Evolutionary conservation across 2,888 invertebrate species (phyloP).

Genomic region (Leucozona laternaria): DNA sequence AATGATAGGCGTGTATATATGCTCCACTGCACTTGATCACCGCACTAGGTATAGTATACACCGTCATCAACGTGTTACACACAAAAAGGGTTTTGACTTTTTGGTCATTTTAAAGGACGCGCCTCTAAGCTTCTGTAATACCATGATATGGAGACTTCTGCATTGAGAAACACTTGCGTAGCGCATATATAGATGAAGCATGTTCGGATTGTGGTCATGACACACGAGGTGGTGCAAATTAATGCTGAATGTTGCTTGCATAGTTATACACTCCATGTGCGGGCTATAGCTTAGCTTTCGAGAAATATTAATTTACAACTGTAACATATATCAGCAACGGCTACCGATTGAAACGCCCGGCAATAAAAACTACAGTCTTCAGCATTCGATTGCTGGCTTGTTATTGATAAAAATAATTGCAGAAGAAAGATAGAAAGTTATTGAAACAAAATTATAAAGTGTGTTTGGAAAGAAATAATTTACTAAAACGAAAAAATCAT

Average conservation of each 20-base stretch:
- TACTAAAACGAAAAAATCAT: not conserved
- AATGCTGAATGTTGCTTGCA: constrained; percentile 58
- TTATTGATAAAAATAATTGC: constrained; percentile 28
- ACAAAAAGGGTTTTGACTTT: constrained; percentile 32
- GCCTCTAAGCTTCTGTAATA: constrained; percentile 64
- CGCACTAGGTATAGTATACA: not conserved
- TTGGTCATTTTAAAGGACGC: constrained; percentile 67
- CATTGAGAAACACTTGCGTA: not conserved
- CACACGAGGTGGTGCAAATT: constrained; percentile 67
- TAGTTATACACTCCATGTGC: constrained; percentile 42
- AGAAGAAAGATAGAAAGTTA: not conserved
- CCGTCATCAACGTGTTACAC: constrained; percentile 33
- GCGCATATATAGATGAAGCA: constrained; percentile 35
- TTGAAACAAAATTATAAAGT: constrained; percentile 1
- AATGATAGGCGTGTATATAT: constrained; percentile 38
- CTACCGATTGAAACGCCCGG: constrained; percentile 68
- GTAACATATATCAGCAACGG: constrained; percentile 54
- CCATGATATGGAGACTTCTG: constrained; percentile 13
- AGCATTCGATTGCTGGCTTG: constrained; percentile 45
- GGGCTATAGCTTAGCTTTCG: constrained; percentile 49
- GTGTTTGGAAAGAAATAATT: constrained; percentile 9
- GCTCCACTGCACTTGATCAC: constrained; percentile 54
- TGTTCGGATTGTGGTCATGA: constrained; percentile 58
- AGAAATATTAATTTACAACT: constrained; percentile 68
- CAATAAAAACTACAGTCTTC: constrained; percentile 29